Evolutionary conservation across 1,140 invertebrate species (phyloP).

Genomic region (Metopolophium dirhodum): DNA sequence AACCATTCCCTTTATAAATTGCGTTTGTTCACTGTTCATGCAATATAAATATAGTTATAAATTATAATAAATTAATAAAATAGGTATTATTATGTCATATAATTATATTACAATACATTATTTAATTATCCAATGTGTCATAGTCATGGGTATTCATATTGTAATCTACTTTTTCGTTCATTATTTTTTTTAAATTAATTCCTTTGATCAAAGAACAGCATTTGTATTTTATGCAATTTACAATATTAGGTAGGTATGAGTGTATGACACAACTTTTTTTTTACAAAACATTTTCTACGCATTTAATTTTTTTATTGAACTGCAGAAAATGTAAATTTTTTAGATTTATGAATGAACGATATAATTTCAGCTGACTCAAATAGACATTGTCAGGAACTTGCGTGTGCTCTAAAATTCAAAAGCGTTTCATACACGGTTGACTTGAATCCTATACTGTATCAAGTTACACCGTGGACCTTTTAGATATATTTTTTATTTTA

Average conservation of each 20-base stretch:
- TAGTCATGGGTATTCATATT: background rate
- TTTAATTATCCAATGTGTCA: background rate
- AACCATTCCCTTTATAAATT: background rate
- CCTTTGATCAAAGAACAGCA: background rate
- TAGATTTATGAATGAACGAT: background rate
- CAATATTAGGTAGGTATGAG: background rate
- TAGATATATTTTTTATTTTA: slow-evolving; percentile 46
- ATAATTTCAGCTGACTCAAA: slow-evolving; percentile 21
- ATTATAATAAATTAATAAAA: background rate
- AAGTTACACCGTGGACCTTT: slow-evolving; percentile 28
- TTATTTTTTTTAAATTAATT: background rate
- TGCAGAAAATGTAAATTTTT: slow-evolving; percentile 8
- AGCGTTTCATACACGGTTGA: slow-evolving; percentile 23
- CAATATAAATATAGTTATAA: background rate
- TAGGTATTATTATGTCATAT: background rate
- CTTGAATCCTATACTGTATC: slow-evolving; percentile 22
- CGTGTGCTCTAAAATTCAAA: slow-evolving; percentile 5
- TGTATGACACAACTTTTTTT: background rate
- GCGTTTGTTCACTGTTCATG: too few species aligned
- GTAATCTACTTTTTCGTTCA: background rate
- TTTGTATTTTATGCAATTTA: background rate
- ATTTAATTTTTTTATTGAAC: background rate
- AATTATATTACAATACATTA: background rate
- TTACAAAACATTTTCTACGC: background rate
- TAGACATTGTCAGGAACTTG: background rate